Conservation (phyloP, 2,888 invertebrate genomes). For the Orchesellides sinensis region DNA sequence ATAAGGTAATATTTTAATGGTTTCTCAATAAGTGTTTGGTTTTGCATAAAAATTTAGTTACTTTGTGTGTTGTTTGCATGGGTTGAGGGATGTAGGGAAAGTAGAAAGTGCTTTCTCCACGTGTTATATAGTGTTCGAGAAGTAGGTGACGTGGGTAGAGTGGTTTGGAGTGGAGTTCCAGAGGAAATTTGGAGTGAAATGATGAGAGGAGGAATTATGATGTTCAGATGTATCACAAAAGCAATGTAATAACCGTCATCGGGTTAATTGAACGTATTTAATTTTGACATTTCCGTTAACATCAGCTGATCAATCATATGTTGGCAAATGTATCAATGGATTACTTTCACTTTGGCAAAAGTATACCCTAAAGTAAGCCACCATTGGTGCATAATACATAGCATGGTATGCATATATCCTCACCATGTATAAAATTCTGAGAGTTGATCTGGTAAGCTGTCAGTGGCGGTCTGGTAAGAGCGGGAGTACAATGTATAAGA, state of each 20-base stretch:
- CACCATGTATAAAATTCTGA: background rate
- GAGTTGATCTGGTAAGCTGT: background rate
- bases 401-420: background rate
- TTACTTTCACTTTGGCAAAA: slow-evolving; percentile 19
- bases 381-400: background rate
- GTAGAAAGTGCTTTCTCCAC: slow-evolving; percentile 12
- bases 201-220: background rate
- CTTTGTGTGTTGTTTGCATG: too few relatives aligned
- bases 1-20: background rate
- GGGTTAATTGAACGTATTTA: background rate
- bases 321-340: slow-evolving; percentile 15
- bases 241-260: background rate
- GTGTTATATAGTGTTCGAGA: slow-evolving; percentile 43
- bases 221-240: background rate
- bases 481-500: background rate
- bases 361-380: slow-evolving; percentile 15
- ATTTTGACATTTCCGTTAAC: slow-evolving; percentile 49
- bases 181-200: background rate
- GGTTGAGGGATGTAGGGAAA: too few relatives aligned
- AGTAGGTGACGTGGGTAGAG: too few relatives aligned
- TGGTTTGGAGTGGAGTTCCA: background rate
- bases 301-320: slow-evolving; percentile 51
- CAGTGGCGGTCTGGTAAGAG: background rate
- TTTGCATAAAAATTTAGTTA: background rate
- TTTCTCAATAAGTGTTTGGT: background rate